phyloP scores from a whole-genome alignment of 1,140 invertebrate species.

The Lucilia sericata region DNA sequence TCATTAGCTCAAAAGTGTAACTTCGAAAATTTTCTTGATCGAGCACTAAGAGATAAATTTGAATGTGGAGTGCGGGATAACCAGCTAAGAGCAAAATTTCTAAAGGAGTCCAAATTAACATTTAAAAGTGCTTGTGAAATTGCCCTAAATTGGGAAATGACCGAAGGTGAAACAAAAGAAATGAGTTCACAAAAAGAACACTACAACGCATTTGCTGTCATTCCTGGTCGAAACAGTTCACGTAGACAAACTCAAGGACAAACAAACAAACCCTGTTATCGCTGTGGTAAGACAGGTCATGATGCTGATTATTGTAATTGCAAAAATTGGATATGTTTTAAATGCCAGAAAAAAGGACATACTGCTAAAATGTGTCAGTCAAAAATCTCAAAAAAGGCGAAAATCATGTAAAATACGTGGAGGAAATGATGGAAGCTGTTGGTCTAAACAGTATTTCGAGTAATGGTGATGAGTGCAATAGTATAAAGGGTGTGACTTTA shows the following conservation, averaged over 20 bases:
- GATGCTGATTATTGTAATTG: slow-evolving; percentile 3
- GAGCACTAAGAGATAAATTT: too few species aligned
- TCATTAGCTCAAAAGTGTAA: too few species aligned
- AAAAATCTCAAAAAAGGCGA: neutral
- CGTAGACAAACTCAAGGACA: neutral
- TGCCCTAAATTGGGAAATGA: slow-evolving; percentile 23
- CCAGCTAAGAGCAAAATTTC: slow-evolving; percentile 3
- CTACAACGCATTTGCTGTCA: neutral
- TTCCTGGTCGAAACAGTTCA: neutral
- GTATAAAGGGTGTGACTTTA: too few species aligned
- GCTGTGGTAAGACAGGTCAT: slow-evolving; percentile 10
- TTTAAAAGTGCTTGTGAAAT: slow-evolving; percentile 22
- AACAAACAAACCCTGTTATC: neutral
- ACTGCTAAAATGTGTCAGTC: neutral
- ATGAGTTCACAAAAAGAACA: neutral
- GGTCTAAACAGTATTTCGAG: too few species aligned
- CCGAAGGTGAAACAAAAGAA: slow-evolving; percentile 12
- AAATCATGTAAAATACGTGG: too few species aligned
- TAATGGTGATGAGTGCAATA: too few species aligned
- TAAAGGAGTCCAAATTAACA: slow-evolving; percentile 19
- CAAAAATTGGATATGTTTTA: slow-evolving; percentile 28
- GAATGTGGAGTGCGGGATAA: neutral
- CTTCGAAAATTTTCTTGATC: too few species aligned
- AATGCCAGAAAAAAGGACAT: slow-evolving; percentile 33
- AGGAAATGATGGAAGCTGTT: too few species aligned